Evolutionary conservation across 2,797 vertebrate genomes (phyloP), one percentile per base, ranked within the genome.

Genomic region (Sciurus vulgaris): DNA sequence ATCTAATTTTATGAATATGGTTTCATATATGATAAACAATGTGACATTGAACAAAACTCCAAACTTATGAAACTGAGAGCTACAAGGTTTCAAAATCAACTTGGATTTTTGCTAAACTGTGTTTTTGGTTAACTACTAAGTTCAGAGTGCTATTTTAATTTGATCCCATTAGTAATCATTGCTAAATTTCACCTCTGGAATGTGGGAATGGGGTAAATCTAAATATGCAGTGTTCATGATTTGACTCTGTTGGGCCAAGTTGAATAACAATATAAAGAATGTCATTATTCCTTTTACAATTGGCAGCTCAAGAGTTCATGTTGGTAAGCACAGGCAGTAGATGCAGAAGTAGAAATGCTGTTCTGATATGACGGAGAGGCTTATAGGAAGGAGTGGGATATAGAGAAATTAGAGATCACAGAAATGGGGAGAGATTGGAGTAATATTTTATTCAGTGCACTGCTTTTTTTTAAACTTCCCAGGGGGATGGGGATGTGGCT

Each of bases 261-360:
- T 88, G 76, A 73, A 56, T 74, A 49, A 56, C 67, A 67, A 56
- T 67, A 33, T 65, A 74, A 95, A 47, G 91, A 84, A 47, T 56
- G 85, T 8, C 83, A 83, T 83, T 63, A 14, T 54, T 87, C 15
- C 18, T 59, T 90, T 92, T 56, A 15, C 56, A 89, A 47, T 54
- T 90, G 18, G 5, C 78, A 13, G 13, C 9, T 14, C 33, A 81
- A 89, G 63, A 59, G 33, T 76, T 95, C 3, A 11, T 83, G 15
- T 54, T 72, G 20, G 69, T 41, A 78, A 41, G 83, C n/a, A 38
- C 2, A 59, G 22, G 28, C 22, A 76, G 20, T 63, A 76, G 47
- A 69, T 35, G 15, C 2, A 69, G 30, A 47, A 70, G 22, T 18
- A 74, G 69, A 86, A 86, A 33, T 89, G 59, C 4, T 17, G 14